phyloP scores from a whole-genome alignment of 2,113 vertebrate species.

The Myodes glareolus region DNA sequence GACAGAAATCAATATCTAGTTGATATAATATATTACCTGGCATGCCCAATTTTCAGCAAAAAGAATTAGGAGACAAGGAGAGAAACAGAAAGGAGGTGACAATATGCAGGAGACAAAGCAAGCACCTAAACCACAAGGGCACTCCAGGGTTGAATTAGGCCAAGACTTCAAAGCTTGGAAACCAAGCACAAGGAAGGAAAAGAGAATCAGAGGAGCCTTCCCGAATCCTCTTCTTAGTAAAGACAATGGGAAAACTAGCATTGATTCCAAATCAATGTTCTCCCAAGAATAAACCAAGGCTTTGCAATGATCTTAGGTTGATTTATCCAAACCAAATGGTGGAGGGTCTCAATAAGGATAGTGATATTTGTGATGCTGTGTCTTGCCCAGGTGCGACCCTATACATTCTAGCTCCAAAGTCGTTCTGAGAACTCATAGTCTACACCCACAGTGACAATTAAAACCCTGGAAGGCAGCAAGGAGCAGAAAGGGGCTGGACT shows the following conservation, averaged over 20 bases:
- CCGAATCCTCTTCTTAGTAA: not conserved
- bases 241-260: not conserved
- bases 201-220: not conserved
- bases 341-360: not conserved
- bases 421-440: not conserved
- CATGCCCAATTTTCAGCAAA: not conserved
- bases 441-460: not conserved
- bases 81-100: not conserved
- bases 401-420: not conserved
- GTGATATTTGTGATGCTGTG: not conserved
- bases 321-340: not conserved
- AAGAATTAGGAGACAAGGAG: not conserved
- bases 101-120: not conserved
- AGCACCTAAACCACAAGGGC: not conserved
- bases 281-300: not conserved
- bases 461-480: not conserved
- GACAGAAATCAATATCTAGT: not conserved
- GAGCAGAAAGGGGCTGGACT: not conserved
- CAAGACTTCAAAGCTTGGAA: slow-evolving; percentile 1
- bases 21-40: not conserved
- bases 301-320: not conserved
- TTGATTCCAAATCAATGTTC: not conserved
- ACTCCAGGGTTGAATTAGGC: not conserved
- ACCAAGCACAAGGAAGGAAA: not conserved
- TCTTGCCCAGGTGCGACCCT: not conserved